Conservation (phyloP, 1,140 invertebrate species). For the Drosophila mojavensis region DNA sequence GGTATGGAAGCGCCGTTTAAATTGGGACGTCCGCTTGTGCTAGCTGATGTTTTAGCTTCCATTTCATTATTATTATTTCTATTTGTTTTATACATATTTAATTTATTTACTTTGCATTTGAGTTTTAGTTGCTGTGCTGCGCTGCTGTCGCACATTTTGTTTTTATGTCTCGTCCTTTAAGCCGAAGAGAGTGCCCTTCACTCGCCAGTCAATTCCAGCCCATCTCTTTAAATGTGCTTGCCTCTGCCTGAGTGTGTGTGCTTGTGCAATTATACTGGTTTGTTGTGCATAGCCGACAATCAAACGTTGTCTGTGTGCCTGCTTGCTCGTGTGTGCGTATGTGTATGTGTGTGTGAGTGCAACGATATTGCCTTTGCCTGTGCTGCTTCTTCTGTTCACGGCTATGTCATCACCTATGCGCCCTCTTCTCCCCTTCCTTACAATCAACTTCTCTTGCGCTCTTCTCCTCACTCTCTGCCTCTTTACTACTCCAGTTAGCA, state of each 20-base stretch:
- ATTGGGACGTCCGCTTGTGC: slow-evolving; percentile 33
- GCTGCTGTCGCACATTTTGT: slow-evolving; percentile 20
- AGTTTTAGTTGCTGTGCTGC: slow-evolving; percentile 11
- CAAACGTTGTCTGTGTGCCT: slow-evolving; percentile 54
- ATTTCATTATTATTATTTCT: slow-evolving; percentile 73
- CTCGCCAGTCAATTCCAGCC: slow-evolving; percentile 40
- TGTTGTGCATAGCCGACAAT: slow-evolving; percentile 72
- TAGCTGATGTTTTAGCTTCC: slow-evolving; percentile 42
- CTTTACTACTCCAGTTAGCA: slow-evolving; percentile 47
- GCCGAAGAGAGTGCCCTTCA: slow-evolving; percentile 52
- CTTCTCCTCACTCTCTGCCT: neutral
- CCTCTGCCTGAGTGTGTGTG: slow-evolving; percentile 23
- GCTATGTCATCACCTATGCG: slow-evolving; percentile 52
- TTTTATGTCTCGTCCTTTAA: slow-evolving; percentile 42
- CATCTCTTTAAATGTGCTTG: slow-evolving; percentile 21
- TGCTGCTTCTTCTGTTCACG: slow-evolving; percentile 36
- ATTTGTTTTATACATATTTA: slow-evolving; percentile 22
- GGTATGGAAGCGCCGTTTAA: slow-evolving; percentile 15
- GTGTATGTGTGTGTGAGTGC: slow-evolving; percentile 36
- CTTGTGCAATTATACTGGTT: slow-evolving; percentile 78
- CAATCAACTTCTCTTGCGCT: slow-evolving; percentile 1
- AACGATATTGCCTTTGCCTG: slow-evolving; percentile 50
- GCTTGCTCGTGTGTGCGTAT: neutral
- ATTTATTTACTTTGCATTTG: slow-evolving; percentile 18
- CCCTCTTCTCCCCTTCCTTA: slow-evolving; percentile 9